Evolutionary conservation across 2,113 vertebrate species (phyloP), one percentile per base, ranked within the genome.

Genomic region (Dipodomys ordii): DNA sequence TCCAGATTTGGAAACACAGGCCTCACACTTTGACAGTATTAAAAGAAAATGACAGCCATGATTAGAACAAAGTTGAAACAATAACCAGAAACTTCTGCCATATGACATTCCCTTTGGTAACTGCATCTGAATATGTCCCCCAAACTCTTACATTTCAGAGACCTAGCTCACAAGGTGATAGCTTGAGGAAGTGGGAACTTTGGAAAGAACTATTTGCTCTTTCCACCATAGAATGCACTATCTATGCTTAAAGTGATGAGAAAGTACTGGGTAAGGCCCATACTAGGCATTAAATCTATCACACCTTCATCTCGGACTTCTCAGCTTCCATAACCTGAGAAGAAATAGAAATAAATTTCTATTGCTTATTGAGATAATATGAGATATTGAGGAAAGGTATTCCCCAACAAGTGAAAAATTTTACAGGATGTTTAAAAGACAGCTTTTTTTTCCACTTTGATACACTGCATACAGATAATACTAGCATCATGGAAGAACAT

Each of bases 61-160:
- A 64, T 69, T 89, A 91, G 49, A 84, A 84, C 72, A 87, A 95
- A 95, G 71, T 28, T 82, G 80, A 30, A 90, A n/a, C 4, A 79
- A 49, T 46, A 80, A 53, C 46, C 94, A 92, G 30, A 87, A 87
- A 91, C 8, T 72, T 90, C 27, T 71, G 12, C 53, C 85, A 11
- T 25, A 12, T 62, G 15, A 25, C 35, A 83, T 72, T 72, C 62
- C 65, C 25, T 87, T 79, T 44, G 23, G 60, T 46, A 35, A 62
- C 32, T 60, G 46, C 28, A 49, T 81, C 44, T 80, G 46, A 62
- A 81, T 25, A 84, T 49, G 46, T 30, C 9, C 30, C 57, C 23
- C 25, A 49, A 57, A 77, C 83, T 19, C 12, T 32, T 16, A 2
- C n/a, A n/a, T 10, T 69, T 87, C 64, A 18, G 53, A n/a, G 27